phyloP scores from a whole-genome alignment of 2,797 vertebrate species.

The Sebastes miniatus region DNA sequence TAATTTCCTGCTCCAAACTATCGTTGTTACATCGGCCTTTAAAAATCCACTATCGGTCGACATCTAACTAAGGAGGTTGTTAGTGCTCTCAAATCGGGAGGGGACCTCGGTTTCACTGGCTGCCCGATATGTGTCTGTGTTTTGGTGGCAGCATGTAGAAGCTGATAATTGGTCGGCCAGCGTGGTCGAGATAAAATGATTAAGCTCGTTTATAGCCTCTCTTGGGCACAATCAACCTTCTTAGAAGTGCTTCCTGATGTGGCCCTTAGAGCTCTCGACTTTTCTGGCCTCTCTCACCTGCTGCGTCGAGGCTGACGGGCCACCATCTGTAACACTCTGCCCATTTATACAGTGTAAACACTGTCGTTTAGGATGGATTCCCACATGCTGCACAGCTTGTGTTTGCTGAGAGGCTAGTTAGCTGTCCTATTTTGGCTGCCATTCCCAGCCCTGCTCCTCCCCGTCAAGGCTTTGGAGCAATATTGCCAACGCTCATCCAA shows the following conservation, averaged over 20 bases:
- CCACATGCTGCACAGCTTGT: slow-evolving; percentile 70
- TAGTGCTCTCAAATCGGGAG: slow-evolving; percentile 1
- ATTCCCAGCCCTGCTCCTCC: slow-evolving; percentile 32
- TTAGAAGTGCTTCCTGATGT: slow-evolving; percentile 40
- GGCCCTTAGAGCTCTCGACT: slow-evolving; percentile 46
- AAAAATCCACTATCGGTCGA: too few relatives aligned
- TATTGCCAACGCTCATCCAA: slow-evolving; percentile 48
- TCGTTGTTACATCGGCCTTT: too few relatives aligned
- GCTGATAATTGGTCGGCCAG: slow-evolving; percentile 47
- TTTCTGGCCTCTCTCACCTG: slow-evolving; percentile 47
- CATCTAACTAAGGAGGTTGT: not conserved
- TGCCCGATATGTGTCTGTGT: slow-evolving; percentile 7
- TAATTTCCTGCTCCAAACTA: too few relatives aligned
- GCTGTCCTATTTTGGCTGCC: slow-evolving; percentile 48
- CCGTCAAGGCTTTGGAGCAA: slow-evolving; percentile 40
- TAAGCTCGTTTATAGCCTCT: slow-evolving; percentile 49
- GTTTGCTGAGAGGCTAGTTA: slow-evolving; percentile 66
- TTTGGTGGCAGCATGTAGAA: slow-evolving; percentile 40
- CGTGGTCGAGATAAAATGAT: slow-evolving; percentile 51
- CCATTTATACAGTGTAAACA: slow-evolving; percentile 60
- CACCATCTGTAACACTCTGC: slow-evolving; percentile 57
- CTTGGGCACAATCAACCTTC: slow-evolving; percentile 45
- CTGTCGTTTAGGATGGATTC: slow-evolving; percentile 51
- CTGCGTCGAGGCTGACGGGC: slow-evolving; percentile 34
- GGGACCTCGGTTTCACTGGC: slow-evolving; percentile 10